Conservation (phyloP, 2,888 invertebrate genomes). For the Campopleginae sp. region DNA sequence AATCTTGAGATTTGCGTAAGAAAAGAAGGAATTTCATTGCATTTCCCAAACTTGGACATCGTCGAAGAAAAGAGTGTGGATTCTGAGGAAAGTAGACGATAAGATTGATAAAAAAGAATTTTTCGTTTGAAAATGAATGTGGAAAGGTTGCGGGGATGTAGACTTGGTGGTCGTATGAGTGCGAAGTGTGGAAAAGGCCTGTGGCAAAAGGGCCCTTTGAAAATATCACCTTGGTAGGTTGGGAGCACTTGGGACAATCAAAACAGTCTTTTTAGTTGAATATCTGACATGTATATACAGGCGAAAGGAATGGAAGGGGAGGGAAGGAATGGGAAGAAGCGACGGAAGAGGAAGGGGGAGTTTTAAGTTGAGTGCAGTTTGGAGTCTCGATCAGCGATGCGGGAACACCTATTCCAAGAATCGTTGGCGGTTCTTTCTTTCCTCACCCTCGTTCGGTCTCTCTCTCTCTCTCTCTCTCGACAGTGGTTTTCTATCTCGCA, state of each 20-base stretch:
- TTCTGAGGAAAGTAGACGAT: background rate
- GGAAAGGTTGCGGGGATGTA: background rate
- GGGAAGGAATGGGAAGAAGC: background rate
- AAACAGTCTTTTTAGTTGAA: slow-evolving; percentile 12
- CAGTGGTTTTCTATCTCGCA: slow-evolving; percentile 18
- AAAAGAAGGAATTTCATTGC: too few species aligned
- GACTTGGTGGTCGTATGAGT: background rate
- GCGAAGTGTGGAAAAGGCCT: background rate
- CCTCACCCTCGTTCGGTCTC: slow-evolving; percentile 12
- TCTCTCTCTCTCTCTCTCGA: slow-evolving; percentile 37
- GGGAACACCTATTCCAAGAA: slow-evolving; percentile 61
- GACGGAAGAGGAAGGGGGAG: background rate
- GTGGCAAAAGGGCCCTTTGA: background rate
- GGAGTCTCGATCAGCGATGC: slow-evolving; percentile 57
- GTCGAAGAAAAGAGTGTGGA: background rate
- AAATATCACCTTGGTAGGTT: slow-evolving; percentile 6
- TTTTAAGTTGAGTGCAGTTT: slow-evolving; percentile 55
- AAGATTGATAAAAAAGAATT: background rate
- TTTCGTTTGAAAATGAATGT: background rate
- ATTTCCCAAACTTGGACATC: too few species aligned
- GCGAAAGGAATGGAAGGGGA: background rate
- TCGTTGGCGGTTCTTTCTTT: slow-evolving; percentile 50
- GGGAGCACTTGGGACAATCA: slow-evolving; percentile 15
- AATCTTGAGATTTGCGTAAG: too few species aligned
- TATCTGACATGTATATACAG: background rate